A percentile compares a stretch with the other conserved stretches of the same genome.
These are phyloP conservation scores for Hedya salicella DNA, from an alignment of 2,888 invertebrate genomes.

Conservation along the genomic window DNA sequence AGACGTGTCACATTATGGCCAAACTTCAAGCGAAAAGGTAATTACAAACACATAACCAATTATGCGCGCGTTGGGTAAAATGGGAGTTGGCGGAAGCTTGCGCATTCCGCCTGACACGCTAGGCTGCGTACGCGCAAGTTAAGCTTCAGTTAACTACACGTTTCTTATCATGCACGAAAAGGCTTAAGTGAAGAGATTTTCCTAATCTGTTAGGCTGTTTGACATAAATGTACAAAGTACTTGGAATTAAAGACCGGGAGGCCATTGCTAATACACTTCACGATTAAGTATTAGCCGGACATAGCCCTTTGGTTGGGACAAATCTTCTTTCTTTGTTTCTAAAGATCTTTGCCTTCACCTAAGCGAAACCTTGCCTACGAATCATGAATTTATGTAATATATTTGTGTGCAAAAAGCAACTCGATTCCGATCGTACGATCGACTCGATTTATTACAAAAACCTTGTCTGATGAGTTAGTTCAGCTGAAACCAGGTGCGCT, in stretches of 20 bases:
- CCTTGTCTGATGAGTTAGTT: too few relatives aligned
- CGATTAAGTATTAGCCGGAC: too few relatives aligned
- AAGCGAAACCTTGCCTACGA: too few relatives aligned
- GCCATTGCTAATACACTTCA: background rate
- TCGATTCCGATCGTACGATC: too few relatives aligned
- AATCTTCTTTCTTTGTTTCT: too few relatives aligned
- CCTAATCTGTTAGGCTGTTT: background rate
- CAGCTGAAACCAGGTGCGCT: too few relatives aligned
- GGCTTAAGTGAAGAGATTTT: background rate
- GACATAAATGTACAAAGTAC: background rate
- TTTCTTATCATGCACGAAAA: background rate
- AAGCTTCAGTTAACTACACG: background rate
- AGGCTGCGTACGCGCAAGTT: slow-evolving; percentile 30
- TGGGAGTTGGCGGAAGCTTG: slow-evolving; percentile 53
- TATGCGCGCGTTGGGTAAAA: slow-evolving; percentile 42
- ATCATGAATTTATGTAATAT: too few relatives aligned
- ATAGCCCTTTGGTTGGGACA: too few relatives aligned
- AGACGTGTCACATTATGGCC: slow-evolving; percentile 2
- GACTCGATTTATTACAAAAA: too few relatives aligned
- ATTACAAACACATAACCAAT: slow-evolving; percentile 22
- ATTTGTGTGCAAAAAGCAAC: too few relatives aligned
- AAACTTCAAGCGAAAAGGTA: background rate
- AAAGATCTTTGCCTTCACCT: too few relatives aligned
- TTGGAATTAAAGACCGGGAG: background rate
- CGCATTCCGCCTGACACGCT: slow-evolving; percentile 42